Conservation (phyloP, 2,113 vertebrate species). For the Ranitomeya variabilis region DNA sequence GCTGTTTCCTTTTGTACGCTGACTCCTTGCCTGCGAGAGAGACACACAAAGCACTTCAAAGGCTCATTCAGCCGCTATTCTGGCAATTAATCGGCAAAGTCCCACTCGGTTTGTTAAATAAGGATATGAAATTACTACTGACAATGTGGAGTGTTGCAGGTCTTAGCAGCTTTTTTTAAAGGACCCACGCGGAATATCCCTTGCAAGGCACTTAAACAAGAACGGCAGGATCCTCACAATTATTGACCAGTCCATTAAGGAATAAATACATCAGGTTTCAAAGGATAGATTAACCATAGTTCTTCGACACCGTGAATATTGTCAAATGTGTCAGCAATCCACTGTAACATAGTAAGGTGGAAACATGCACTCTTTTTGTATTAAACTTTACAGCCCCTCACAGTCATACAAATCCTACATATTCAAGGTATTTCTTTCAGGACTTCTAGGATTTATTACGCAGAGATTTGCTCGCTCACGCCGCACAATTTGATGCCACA, state of each 20-base stretch:
- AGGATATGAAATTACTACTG: constrained; percentile 50
- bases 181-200: neutral
- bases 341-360: neutral
- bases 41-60: constrained; percentile 59
- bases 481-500: too few relatives aligned
- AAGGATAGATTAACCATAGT: neutral
- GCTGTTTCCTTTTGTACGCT: constrained; percentile 54
- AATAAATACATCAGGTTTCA: constrained; percentile 10
- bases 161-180: constrained; percentile 30
- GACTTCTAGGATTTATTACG: too few relatives aligned
- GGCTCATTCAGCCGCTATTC: constrained; percentile 57
- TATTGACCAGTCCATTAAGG: neutral
- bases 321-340: neutral
- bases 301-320: neutral
- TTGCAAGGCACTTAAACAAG: neutral
- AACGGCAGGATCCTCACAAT: neutral
- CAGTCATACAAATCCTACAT: too few relatives aligned
- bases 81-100: constrained; percentile 57
- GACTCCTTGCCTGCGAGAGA: constrained; percentile 51
- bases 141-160: constrained; percentile 20
- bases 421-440: too few relatives aligned
- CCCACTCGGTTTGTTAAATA: constrained; percentile 57
- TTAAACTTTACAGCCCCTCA: neutral
- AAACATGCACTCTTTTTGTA: neutral
- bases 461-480: too few relatives aligned